Evolutionary conservation across 2,888 invertebrate genomes (phyloP).

Genomic region (Cacoxenus indagator): DNA sequence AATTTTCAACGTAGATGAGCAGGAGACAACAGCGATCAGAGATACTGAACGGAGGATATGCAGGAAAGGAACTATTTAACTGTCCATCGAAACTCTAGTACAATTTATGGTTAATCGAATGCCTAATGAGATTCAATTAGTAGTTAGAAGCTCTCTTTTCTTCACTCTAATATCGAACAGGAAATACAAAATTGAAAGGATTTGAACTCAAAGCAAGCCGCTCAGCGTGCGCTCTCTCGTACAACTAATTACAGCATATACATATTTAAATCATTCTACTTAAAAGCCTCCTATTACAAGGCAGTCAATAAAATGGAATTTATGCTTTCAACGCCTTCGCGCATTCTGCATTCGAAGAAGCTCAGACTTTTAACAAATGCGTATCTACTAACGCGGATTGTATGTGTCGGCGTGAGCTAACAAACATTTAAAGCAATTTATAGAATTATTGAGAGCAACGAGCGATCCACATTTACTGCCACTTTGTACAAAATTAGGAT

Average conservation of each 20-base stretch:
- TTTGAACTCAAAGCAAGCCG: neutral
- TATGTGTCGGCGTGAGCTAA: neutral
- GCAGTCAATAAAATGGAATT: conserved; percentile 9
- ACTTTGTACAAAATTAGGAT: neutral
- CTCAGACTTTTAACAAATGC: neutral
- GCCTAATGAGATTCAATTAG: neutral
- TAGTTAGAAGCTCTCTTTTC: neutral
- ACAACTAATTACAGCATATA: conserved; percentile 14
- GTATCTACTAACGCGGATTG: neutral
- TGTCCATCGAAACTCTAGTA: too few species aligned
- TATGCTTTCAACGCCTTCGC: conserved; percentile 48
- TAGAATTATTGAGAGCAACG: conserved; percentile 43
- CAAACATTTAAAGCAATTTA: conserved; percentile 58
- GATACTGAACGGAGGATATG: too few species aligned
- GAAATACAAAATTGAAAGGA: neutral
- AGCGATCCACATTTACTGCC: neutral
- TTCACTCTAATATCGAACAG: neutral
- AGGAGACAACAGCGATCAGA: too few species aligned
- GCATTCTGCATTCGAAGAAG: conserved; percentile 33
- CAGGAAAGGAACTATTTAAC: too few species aligned
- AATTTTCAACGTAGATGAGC: too few species aligned
- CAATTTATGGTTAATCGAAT: too few species aligned
- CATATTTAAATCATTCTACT: conserved; percentile 10
- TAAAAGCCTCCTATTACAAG: conserved; percentile 39
- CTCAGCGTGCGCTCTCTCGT: neutral